Evolutionary conservation across 2,797 vertebrate genomes (phyloP).

Genomic region (Limnodromus scolopaceus): DNA sequence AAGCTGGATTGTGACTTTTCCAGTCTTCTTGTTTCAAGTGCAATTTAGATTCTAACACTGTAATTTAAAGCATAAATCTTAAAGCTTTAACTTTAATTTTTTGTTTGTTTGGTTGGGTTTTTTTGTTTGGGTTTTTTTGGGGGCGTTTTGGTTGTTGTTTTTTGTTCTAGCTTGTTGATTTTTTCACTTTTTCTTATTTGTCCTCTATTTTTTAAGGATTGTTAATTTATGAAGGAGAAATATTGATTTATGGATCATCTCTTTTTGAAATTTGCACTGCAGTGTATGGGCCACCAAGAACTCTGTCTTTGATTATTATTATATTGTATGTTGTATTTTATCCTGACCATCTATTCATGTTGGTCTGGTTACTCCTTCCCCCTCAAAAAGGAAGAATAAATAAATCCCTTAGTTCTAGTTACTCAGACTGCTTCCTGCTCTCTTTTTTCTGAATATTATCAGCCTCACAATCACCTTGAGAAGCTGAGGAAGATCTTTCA

Average conservation of each 20-base stretch:
- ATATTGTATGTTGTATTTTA: neutral
- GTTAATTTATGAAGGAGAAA: neutral
- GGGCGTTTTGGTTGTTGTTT: too few relatives aligned
- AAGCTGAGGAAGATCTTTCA: neutral
- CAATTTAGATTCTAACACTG: neutral
- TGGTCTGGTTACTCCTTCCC: neutral
- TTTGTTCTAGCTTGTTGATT: neutral
- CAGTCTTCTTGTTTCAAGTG: neutral
- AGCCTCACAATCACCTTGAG: neutral
- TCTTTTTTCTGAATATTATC: neutral
- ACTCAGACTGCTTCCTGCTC: neutral
- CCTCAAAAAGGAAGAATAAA: neutral
- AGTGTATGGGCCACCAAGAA: neutral
- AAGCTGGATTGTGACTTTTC: neutral
- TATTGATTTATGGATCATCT: neutral
- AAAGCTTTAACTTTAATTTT: neutral
- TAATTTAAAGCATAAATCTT: neutral
- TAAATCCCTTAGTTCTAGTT: neutral
- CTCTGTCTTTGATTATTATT: neutral
- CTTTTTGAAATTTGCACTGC: neutral
- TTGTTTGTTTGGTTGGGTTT: neutral
- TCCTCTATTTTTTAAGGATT: neutral
- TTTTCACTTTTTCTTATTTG: neutral
- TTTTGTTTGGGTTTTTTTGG: neutral
- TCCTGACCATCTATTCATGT: neutral